Percentiles rank a stretch among this genome's conserved stretches.
These are phyloP conservation scores for Xiphias gladius DNA, from an alignment of 2,113 vertebrate species.

Conservation along the genomic window DNA sequence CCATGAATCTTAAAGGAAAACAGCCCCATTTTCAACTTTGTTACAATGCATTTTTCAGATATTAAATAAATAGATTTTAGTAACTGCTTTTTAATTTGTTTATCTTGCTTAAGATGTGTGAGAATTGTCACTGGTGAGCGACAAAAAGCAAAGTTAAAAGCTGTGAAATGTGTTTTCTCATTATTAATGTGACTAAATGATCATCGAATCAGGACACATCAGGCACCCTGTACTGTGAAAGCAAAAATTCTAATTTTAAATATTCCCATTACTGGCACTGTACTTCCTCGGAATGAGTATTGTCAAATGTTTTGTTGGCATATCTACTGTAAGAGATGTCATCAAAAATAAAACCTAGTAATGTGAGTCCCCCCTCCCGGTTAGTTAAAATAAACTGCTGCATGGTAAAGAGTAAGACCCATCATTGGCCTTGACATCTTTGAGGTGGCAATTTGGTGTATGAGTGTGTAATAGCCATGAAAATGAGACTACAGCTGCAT, in stretches of 20 bases:
- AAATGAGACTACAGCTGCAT: constrained; percentile 11
- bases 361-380: not conserved
- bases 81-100: not conserved
- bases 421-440: not conserved
- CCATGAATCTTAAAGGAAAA: not conserved
- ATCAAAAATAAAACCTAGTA: not conserved
- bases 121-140: not conserved
- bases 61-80: not conserved
- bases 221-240: not conserved
- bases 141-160: not conserved
- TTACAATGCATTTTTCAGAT: not conserved
- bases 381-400: not conserved
- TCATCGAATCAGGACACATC: not conserved
- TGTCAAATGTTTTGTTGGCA: constrained; percentile 18
- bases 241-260: constrained; percentile 2
- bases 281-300: constrained; percentile 48
- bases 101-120: not conserved
- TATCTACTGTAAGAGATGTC: not conserved
- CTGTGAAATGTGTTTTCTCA: not conserved
- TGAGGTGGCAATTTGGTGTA: not conserved
- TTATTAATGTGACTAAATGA: constrained; percentile 3
- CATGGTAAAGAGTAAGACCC: no score
- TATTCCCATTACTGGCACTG: not conserved
- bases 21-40: not conserved
- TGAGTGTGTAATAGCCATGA: not conserved